A percentile compares a stretch with the other conserved stretches of the same genome.
These are phyloP conservation scores for Scaptomyza reducta DNA, from an alignment of 2,888 invertebrate species.

Conservation along the genomic window DNA sequence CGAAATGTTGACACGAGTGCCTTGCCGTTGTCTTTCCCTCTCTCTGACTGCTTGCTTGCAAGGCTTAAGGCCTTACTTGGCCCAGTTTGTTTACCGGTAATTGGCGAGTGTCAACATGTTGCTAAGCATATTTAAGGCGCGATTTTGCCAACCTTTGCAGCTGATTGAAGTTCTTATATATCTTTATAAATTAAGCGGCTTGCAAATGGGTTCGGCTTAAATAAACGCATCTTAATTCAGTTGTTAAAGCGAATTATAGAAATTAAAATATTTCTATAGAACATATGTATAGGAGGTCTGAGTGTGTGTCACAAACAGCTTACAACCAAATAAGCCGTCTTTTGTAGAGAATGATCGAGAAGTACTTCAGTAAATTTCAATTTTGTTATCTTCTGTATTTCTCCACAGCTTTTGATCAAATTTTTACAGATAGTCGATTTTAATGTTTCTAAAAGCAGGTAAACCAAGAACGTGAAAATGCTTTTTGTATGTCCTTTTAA, in stretches of 20 bases:
- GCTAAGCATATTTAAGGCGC: conserved; percentile 44
- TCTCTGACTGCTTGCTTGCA: not conserved
- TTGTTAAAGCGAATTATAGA: too few species aligned
- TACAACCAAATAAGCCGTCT: too few species aligned
- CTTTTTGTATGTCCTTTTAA: too few species aligned
- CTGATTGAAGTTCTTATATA: conserved; percentile 38
- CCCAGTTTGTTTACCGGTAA: conserved; percentile 25
- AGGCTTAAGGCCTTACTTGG: conserved; percentile 9
- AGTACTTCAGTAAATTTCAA: too few species aligned
- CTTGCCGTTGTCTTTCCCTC: not conserved
- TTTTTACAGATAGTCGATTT: too few species aligned
- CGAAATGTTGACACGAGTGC: conserved; percentile 51
- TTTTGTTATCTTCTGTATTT: not conserved
- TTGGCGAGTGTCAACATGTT: conserved; percentile 44
- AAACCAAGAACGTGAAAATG: too few species aligned
- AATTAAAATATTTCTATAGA: too few species aligned
- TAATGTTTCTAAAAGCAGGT: too few species aligned
- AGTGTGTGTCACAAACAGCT: too few species aligned
- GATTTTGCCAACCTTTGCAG: conserved; percentile 40
- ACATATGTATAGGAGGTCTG: too few species aligned
- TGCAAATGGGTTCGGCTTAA: conserved; percentile 31
- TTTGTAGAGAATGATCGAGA: too few species aligned
- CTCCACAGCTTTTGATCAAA: too few species aligned
- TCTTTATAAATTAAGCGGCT: conserved; percentile 76
- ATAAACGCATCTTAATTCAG: conserved; percentile 17